phyloP scores from a whole-genome alignment of 2,888 invertebrate species.

The Disparrhopalites patrizii region DNA sequence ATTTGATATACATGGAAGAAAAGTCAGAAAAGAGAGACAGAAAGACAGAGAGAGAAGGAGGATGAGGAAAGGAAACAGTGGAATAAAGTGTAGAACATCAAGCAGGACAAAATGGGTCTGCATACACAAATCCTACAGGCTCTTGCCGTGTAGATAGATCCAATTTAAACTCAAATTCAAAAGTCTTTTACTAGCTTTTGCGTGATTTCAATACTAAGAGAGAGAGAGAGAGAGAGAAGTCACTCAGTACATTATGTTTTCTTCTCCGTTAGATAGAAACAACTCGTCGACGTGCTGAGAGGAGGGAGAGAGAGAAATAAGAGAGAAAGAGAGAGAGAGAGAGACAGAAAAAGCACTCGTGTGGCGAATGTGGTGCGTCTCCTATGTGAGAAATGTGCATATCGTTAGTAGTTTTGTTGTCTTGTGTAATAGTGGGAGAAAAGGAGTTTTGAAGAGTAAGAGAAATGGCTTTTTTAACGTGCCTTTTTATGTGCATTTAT shows the following conservation, averaged over 20 bases:
- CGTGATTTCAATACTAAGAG: slow-evolving; percentile 45
- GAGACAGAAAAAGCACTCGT: neutral
- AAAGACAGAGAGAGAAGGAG: slow-evolving; percentile 5
- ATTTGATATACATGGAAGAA: slow-evolving; percentile 35
- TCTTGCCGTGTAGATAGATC: slow-evolving; percentile 36
- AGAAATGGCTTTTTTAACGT: too few relatives aligned
- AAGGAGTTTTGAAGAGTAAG: too few relatives aligned
- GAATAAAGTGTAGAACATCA: slow-evolving; percentile 39
- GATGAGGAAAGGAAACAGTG: slow-evolving; percentile 31
- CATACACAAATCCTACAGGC: slow-evolving; percentile 40
- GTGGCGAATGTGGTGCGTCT: too few relatives aligned
- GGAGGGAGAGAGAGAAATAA: neutral
- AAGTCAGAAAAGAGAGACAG: slow-evolving; percentile 19
- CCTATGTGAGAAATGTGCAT: neutral
- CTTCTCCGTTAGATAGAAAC: slow-evolving; percentile 1
- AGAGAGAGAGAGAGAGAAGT: slow-evolving; percentile 8
- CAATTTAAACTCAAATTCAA: slow-evolving; percentile 47
- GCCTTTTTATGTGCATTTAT: too few relatives aligned
- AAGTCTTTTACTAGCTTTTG: slow-evolving; percentile 44
- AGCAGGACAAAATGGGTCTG: slow-evolving; percentile 35
- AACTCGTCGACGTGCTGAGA: neutral
- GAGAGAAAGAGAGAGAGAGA: neutral
- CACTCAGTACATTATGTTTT: slow-evolving; percentile 22
- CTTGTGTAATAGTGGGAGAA: too few relatives aligned
- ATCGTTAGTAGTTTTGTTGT: neutral